Conservation (phyloP, 2,113 vertebrate genomes). For the Delphinus delphis region DNA sequence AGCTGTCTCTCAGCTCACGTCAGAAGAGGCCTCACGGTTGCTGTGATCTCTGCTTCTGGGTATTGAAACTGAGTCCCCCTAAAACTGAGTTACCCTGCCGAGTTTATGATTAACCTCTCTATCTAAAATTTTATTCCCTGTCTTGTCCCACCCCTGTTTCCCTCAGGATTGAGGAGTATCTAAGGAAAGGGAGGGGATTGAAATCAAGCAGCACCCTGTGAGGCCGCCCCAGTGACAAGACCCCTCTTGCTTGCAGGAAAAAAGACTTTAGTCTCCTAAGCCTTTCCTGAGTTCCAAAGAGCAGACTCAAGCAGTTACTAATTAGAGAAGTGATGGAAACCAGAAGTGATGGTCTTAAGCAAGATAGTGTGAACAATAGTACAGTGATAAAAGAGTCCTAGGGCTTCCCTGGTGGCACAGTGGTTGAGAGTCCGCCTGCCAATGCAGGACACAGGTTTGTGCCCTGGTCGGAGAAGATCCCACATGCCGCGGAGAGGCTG, state of each 20-base stretch:
- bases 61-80: background rate
- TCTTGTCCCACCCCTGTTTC: background rate
- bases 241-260: background rate
- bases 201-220: background rate
- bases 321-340: background rate
- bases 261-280: background rate
- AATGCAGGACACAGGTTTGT: no score
- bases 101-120: background rate
- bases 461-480: no score
- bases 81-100: background rate
- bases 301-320: background rate
- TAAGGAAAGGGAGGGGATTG: background rate
- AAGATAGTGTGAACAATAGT: background rate
- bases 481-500: no score
- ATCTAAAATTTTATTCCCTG: background rate
- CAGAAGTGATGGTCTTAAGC: background rate
- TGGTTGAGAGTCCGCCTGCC: no score
- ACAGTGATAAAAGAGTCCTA: background rate
- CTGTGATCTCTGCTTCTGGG: background rate
- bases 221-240: background rate
- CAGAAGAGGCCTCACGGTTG: background rate
- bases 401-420: no score
- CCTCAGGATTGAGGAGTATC: background rate
- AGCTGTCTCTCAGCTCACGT: background rate
- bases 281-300: background rate